Base-by-base conservation (phyloP, 2,888 invertebrate species). In the Thyatira batis region DNA sequence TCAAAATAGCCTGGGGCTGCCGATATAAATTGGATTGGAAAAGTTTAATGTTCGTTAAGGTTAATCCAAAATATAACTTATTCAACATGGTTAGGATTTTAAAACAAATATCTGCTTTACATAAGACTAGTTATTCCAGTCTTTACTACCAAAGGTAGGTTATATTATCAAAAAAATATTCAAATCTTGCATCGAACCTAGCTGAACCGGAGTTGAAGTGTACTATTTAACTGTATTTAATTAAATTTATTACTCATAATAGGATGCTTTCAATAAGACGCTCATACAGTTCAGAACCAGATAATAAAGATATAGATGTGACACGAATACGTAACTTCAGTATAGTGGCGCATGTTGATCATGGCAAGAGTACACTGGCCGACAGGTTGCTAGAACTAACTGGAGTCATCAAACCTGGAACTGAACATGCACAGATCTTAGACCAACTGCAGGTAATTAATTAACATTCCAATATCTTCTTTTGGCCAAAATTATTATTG, bases 261-360 rank as follows among this genome's bases (percentile, higher is more conserved):
- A 39, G 39, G 39, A 82, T 81, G 51, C 60, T 52, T 52, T 33
- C 70, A 51, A 60, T 69, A 28, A 71, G 65, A 27, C 80, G 84
- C 21, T 65, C 68, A 45, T 80, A 73, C 3, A 83, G 82, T 67
- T 72, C 79, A 44, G 71, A 82, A 52, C 61, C 62, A 11, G 55
- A 58, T 3, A 64, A 66, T 9, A 74, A 75, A 27, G 57, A 54
- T 21, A 55, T 80, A 46, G 82, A 87, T 39, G 75, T 82, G n/a
- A 75, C 65, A 43, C 84, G 76, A 63, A 97, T 98, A 45, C 93
- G 98, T 54, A 99, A 99, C 84, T 98, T 99, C 78, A 97, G 98
- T 85, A 99, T 99, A 73, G 98, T 99, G 60, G 99, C 99, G n/a
- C 99, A 99, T 88, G 97, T 99, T 1, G 99, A 99, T 84, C 99